phyloP scores from a whole-genome alignment of 2,113 vertebrate species.

The Condylura cristata region DNA sequence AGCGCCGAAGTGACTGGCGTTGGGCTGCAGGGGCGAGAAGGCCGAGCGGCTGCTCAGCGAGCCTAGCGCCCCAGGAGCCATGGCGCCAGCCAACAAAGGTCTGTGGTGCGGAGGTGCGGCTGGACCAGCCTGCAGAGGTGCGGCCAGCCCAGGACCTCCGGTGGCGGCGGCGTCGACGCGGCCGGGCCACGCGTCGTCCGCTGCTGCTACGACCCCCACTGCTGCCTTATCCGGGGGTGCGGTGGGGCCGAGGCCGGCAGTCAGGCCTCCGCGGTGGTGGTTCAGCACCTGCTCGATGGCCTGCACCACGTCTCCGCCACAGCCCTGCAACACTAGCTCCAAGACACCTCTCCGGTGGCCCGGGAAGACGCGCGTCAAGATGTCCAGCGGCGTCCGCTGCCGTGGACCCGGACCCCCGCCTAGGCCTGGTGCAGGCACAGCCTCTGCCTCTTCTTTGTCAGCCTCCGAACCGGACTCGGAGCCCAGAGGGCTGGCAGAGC shows the following conservation, averaged over 20 bases:
- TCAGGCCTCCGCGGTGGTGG: slow-evolving; percentile 86
- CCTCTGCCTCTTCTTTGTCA: slow-evolving; percentile 95
- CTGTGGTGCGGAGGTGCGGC: slow-evolving; percentile 88
- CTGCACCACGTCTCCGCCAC: slow-evolving; percentile 98
- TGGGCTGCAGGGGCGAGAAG: slow-evolving; percentile 97
- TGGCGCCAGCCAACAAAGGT: slow-evolving; percentile 94
- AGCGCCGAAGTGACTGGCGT: slow-evolving; percentile 94
- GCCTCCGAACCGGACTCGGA: slow-evolving; percentile 97
- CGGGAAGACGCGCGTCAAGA: slow-evolving; percentile 97
- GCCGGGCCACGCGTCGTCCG: slow-evolving; percentile 90
- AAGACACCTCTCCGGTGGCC: slow-evolving; percentile 97
- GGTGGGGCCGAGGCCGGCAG: slow-evolving; percentile 79
- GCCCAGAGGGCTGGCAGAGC: slow-evolving; percentile 91
- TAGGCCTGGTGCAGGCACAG: slow-evolving; percentile 85
- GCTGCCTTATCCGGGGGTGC: slow-evolving; percentile 84
- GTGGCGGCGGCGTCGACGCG: slow-evolving; percentile 87
- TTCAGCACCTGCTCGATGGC: slow-evolving; percentile 99
- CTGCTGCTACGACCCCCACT: slow-evolving; percentile 79
- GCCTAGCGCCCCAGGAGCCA: slow-evolving; percentile 90
- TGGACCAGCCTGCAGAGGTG: slow-evolving; percentile 84
- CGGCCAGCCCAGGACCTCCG: slow-evolving; percentile 87
- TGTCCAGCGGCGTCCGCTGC: slow-evolving; percentile 98
- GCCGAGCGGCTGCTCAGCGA: slow-evolving; percentile 96
- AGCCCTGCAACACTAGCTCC: slow-evolving; percentile 98
- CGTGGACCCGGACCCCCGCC: slow-evolving; percentile 82